Conservation (phyloP, 2,113 vertebrate species). For the Mus pahari region DNA sequence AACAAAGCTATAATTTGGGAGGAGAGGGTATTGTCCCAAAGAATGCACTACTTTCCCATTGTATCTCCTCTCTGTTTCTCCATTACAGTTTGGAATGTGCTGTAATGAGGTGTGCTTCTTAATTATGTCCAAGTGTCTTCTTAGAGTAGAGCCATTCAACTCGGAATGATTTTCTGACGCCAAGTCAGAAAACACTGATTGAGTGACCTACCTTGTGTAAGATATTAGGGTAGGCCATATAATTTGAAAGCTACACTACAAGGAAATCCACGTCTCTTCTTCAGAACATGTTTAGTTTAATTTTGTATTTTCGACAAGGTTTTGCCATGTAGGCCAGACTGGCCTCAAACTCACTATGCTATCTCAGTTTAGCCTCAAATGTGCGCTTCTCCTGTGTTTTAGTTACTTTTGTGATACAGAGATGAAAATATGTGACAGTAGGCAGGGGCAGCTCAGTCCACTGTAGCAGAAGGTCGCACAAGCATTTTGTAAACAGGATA, state of each 20-base stretch:
- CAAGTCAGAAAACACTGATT: conserved; percentile 16
- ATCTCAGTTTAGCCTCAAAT: neutral
- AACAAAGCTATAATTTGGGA: conserved; percentile 28
- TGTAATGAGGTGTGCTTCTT: neutral
- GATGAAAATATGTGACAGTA: neutral
- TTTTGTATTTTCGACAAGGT: neutral
- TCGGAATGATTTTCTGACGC: conserved; percentile 1
- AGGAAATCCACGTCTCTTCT: neutral
- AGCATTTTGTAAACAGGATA: neutral
- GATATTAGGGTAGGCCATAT: neutral
- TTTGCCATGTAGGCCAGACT: neutral
- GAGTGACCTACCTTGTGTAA: neutral
- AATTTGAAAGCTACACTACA: neutral
- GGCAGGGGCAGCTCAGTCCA: neutral
- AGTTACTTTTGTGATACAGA: neutral
- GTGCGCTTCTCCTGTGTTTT: neutral
- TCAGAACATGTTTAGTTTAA: neutral
- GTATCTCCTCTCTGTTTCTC: conserved; percentile 33
- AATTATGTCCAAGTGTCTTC: conserved; percentile 41
- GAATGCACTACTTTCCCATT: neutral
- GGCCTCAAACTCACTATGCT: neutral
- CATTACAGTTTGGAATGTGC: neutral
- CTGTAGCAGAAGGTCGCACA: neutral
- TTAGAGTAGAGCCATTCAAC: neutral
- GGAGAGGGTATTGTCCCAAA: neutral